Percentiles rank a stretch among this genome's conserved stretches.
phyloP scores from a whole-genome alignment of 2,797 vertebrate genomes.

The Florisuga fusca region DNA sequence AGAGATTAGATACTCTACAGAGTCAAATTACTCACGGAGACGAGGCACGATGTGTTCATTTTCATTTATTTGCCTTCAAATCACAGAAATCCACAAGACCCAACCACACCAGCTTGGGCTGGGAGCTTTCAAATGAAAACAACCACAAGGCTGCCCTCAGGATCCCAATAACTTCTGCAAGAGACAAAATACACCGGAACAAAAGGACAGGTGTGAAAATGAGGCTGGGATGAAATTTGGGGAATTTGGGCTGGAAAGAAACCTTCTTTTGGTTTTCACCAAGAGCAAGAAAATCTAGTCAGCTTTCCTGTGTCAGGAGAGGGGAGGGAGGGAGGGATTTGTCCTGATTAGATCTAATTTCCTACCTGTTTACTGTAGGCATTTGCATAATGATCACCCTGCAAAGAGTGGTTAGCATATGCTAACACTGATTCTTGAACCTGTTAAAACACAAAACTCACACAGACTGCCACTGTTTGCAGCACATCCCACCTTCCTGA shows the following conservation, averaged over 20 bases:
- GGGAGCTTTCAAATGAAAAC: conserved; percentile 15
- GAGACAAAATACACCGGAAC: not conserved
- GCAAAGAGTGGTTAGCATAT: conserved; percentile 64
- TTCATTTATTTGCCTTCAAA: conserved; percentile 6
- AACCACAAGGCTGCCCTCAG: not conserved
- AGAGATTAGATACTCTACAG: not conserved
- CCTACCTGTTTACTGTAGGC: conserved; percentile 70
- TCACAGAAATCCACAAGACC: not conserved
- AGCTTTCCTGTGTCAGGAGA: conserved; percentile 33
- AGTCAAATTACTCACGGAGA: not conserved
- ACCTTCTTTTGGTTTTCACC: not conserved
- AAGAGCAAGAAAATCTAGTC: not conserved
- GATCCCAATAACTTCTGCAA: not conserved
- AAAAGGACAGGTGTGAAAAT: not conserved
- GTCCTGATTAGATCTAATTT: conserved; percentile 75
- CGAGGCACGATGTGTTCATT: not conserved
- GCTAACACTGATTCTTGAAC: conserved; percentile 49
- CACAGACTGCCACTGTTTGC: not conserved
- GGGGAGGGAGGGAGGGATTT: conserved; percentile 45
- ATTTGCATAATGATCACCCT: conserved; percentile 68
- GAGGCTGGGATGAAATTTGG: not conserved
- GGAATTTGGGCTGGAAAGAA: not conserved
- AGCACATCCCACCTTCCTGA: not conserved
- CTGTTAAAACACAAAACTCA: conserved; percentile 22
- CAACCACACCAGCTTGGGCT: not conserved